phyloP scores from a whole-genome alignment of 2,797 vertebrate species.

The Peromyscus aztecus region DNA sequence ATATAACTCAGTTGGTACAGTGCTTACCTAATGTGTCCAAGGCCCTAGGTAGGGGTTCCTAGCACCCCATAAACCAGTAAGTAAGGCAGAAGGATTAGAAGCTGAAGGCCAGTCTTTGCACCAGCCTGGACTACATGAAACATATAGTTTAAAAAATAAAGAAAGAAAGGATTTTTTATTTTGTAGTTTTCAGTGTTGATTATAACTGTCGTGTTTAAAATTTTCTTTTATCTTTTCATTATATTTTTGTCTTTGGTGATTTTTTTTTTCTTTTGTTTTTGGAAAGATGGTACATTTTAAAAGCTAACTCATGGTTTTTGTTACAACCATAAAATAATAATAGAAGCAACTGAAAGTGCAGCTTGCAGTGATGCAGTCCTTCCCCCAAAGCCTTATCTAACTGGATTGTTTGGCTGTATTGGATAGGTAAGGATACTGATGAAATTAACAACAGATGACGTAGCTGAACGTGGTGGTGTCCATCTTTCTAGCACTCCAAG shows the following conservation, averaged over 20 bases:
- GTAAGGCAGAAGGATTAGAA: neutral
- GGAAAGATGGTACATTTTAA: slow-evolving; percentile 17
- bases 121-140: neutral
- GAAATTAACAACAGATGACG: neutral
- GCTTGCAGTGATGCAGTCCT: neutral
- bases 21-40: neutral
- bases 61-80: neutral
- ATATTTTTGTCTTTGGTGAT: slow-evolving; percentile 57
- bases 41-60: neutral
- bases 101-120: neutral
- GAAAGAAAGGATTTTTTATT: neutral
- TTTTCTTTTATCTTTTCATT: slow-evolving; percentile 21
- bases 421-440: neutral
- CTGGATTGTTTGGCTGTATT: slow-evolving; percentile 18
- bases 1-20: neutral
- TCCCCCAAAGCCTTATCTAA: neutral
- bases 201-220: neutral
- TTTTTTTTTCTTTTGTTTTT: slow-evolving; percentile 43
- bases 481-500: neutral
- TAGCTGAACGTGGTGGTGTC: neutral
- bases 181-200: slow-evolving; percentile 59
- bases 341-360: neutral
- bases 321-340: slow-evolving; percentile 32
- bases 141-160: neutral
- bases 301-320: neutral